These are phyloP conservation scores for Apis cerana DNA, from an alignment of 1,140 invertebrate species.

Conservation along the genomic window DNA sequence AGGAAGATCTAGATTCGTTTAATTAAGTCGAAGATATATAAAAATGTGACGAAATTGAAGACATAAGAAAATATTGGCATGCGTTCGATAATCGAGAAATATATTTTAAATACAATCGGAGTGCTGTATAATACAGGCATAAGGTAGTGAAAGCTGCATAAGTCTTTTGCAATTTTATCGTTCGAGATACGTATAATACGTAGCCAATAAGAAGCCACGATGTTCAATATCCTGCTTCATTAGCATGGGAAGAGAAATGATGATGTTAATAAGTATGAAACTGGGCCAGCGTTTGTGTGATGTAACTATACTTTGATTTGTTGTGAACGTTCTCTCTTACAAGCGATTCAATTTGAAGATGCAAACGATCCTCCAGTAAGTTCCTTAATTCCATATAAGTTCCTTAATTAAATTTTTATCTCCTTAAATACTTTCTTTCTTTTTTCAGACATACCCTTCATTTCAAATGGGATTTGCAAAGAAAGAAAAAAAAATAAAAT, in stretches of 20 bases:
- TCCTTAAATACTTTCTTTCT: too few species aligned
- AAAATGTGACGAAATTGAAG: neutral
- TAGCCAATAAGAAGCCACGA: neutral
- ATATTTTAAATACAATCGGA: neutral
- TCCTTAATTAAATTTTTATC: too few species aligned
- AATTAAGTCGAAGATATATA: neutral
- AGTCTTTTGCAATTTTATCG: neutral
- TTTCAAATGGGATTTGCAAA: neutral
- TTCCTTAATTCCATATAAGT: too few species aligned
- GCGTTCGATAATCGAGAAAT: neutral
- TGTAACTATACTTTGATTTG: neutral
- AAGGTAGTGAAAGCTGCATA: neutral
- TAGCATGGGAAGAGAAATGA: neutral
- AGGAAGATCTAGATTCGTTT: neutral
- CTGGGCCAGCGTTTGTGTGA: neutral
- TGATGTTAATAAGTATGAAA: conserved; percentile 13
- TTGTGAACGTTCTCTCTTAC: neutral
- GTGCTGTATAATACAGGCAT: neutral
- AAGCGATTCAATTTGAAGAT: neutral
- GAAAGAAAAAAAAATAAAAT: too few species aligned
- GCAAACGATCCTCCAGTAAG: neutral
- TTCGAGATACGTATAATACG: conserved; percentile 7
- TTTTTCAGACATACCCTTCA: too few species aligned
- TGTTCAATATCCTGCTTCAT: neutral
- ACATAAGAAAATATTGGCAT: neutral